Evolutionary conservation across 2,888 invertebrate species (phyloP), one percentile per base, ranked within the genome.

Genomic region (Nemotelus nigrinus): DNA sequence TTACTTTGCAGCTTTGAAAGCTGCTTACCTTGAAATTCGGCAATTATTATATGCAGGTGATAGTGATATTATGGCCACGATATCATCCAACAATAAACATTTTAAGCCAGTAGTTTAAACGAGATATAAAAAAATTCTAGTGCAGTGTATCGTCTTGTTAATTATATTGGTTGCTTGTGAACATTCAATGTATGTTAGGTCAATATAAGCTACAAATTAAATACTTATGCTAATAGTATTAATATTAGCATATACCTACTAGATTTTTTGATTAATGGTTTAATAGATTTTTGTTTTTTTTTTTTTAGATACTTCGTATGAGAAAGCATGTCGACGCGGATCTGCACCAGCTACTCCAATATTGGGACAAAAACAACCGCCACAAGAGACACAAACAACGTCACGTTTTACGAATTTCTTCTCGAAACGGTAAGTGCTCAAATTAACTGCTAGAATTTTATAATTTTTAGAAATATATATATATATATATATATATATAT

Each of bases 331-430:
- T 86, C 91, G 94, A 82, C 91, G 94, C 82, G 94, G 94, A 80
- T 93, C 93, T 82, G 95, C 95, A 78, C 96, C 96, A 79, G 93
- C 93, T 82, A 94, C 95, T 82, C 94, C 94, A 79, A 92, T 95
- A 81, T 90, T 94, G 81, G 94, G 94, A 80, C 89, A 89, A 79
- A 87, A 87, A 82, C 86, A 86, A 81, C 85, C 84, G 80, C 86
- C 89, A 88, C 77, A 77, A 70, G 77, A 77, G 48, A 77, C 77
- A 48, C 92, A 90, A 87, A 94, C 94, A 82, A 93, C 95, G 78
- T 95, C 95, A 82, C 91, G 94, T 82, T 92, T 95, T 83, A 95
- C 94, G 83, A 94, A 91, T 82, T 91, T 91, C 88, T 91, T 91
- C 88, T 87, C 87, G 43, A 87, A 87, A 83, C 85, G 87, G 87